A percentile compares a stretch with the other conserved stretches of the same genome.
Evolutionary conservation across 2,113 vertebrate species (phyloP).

Genomic region (Entelurus aequoreus): DNA sequence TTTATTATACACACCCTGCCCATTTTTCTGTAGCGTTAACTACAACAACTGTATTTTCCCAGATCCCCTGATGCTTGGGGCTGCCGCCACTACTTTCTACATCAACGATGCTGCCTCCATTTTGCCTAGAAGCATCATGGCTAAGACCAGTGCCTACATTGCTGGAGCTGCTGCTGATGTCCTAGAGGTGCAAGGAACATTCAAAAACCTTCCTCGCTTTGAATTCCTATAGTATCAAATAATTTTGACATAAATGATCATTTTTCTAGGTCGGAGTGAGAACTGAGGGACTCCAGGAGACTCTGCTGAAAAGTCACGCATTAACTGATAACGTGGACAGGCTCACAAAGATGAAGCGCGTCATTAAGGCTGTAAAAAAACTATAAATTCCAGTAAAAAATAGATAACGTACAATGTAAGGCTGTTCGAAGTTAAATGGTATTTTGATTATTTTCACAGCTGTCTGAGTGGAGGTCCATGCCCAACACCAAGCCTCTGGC

Average conservation of each 20-base stretch:
- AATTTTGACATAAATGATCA: background rate
- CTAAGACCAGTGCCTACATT: constrained; percentile 69
- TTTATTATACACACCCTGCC: background rate
- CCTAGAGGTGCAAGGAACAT: constrained; percentile 68
- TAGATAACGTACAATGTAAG: background rate
- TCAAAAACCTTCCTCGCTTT: background rate
- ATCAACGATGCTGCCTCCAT: constrained; percentile 77
- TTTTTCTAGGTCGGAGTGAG: constrained; percentile 69
- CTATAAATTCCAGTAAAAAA: background rate
- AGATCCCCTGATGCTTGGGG: constrained; percentile 76
- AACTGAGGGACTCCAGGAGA: constrained; percentile 77
- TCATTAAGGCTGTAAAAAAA: constrained; percentile 72
- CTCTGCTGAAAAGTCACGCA: constrained; percentile 64
- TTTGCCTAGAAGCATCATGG: constrained; percentile 72
- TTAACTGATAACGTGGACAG: constrained; percentile 59
- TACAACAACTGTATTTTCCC: constrained; percentile 2
- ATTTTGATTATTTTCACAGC: constrained; percentile 48
- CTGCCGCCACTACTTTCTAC: constrained; percentile 68
- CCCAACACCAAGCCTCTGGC: constrained; percentile 59
- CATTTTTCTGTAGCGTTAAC: background rate
- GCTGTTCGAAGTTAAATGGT: background rate
- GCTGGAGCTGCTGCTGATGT: constrained; percentile 75
- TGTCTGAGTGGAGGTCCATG: constrained; percentile 69
- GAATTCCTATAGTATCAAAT: background rate
- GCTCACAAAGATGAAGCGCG: constrained; percentile 75